phyloP scores from a whole-genome alignment of 1,140 invertebrate genomes.

The Zaprionus davidi region DNA sequence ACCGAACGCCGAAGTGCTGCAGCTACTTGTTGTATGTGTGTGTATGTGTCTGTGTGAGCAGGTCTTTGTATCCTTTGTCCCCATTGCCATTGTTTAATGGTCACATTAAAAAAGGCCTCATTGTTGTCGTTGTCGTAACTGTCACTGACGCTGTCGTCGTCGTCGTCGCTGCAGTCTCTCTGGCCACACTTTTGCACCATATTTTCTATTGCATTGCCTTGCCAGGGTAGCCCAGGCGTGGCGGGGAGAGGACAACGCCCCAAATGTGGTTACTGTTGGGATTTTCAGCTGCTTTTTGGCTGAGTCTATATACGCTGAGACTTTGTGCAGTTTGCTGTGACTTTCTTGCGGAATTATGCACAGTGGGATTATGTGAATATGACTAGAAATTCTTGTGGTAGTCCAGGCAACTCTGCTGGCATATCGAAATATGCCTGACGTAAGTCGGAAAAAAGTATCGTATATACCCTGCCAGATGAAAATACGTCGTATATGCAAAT shows the following conservation, averaged over 20 bases:
- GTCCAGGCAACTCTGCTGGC: not conserved
- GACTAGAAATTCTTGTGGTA: not conserved
- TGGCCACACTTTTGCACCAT: constrained; percentile 43
- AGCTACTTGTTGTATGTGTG: constrained; percentile 35
- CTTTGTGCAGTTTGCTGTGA: not conserved
- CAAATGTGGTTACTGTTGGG: constrained; percentile 59
- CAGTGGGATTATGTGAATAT: constrained; percentile 1
- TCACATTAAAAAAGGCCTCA: constrained; percentile 77
- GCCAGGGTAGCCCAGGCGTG: not conserved
- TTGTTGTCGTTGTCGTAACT: constrained; percentile 55
- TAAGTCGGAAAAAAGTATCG: not conserved
- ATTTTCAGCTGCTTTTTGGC: constrained; percentile 51
- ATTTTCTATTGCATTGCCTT: constrained; percentile 65
- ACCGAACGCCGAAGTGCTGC: constrained; percentile 42
- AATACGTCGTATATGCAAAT: constrained; percentile 53
- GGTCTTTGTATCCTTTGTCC: constrained; percentile 62
- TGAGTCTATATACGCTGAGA: constrained; percentile 14
- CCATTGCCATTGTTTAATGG: constrained; percentile 78
- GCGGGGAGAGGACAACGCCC: constrained; percentile 29
- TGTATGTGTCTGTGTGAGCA: constrained; percentile 7
- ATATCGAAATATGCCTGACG: not conserved
- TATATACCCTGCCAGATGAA: constrained; percentile 14
- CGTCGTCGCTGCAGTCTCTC: constrained; percentile 1
- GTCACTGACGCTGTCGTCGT: constrained; percentile 25
- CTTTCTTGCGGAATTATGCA: not conserved